Evolutionary conservation across 2,113 vertebrate species (phyloP).

Genomic region (Trogon melanurus): DNA sequence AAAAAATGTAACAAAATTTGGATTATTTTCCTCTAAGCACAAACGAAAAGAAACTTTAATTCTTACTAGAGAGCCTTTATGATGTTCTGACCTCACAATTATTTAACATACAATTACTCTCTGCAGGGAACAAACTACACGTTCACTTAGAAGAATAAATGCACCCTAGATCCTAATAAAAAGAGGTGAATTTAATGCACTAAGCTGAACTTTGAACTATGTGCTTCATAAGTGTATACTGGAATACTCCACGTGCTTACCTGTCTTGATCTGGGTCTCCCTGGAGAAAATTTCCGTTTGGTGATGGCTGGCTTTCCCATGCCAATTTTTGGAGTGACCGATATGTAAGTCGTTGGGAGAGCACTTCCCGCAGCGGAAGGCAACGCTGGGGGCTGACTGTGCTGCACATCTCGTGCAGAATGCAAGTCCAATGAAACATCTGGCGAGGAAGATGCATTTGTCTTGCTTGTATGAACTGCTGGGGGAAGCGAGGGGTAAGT

Average conservation of each 20-base stretch:
- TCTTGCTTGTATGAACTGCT: constrained; percentile 73
- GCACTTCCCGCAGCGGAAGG: constrained; percentile 72
- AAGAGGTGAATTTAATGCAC: not conserved
- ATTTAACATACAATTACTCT: not conserved
- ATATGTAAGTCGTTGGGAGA: constrained; percentile 81
- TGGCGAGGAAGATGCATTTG: constrained; percentile 78
- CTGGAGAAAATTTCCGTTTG: constrained; percentile 97
- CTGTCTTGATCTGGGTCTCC: constrained; percentile 91
- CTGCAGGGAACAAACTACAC: not conserved
- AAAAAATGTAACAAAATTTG: not conserved
- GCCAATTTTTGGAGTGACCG: constrained; percentile 93
- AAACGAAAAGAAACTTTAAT: not conserved
- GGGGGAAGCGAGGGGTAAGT: constrained; percentile 52
- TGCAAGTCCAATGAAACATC: constrained; percentile 79
- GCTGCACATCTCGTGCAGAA: constrained; percentile 76
- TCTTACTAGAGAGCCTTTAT: not conserved
- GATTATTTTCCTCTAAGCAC: not conserved
- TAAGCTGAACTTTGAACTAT: not conserved
- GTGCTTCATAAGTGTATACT: not conserved
- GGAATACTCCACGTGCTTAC: constrained; percentile 70
- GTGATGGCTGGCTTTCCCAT: constrained; percentile 99
- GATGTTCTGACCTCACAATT: not conserved
- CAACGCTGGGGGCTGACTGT: constrained; percentile 63
- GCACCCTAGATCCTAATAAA: not conserved
- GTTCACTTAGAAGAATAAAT: not conserved